These are phyloP conservation scores for Ganaspis sp. DNA, from an alignment of 1,140 invertebrate genomes.

Conservation along the genomic window DNA sequence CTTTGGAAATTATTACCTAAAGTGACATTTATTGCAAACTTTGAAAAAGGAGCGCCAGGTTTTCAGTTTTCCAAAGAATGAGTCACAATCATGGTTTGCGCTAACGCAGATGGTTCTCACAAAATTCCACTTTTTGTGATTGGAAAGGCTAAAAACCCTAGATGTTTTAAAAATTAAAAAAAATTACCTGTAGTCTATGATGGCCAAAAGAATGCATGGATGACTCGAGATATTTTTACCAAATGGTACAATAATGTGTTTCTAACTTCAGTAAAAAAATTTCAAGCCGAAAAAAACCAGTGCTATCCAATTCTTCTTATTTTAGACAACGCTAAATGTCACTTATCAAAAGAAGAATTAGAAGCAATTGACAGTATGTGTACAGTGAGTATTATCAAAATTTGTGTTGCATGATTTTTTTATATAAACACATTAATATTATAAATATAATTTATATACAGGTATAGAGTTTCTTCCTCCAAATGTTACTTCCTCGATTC, in stretches of 20 bases:
- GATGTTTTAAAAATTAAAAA: background rate
- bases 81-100: constrained; percentile 64
- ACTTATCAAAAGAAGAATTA: background rate
- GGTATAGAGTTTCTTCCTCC: background rate
- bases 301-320: background rate
- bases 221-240: background rate
- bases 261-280: background rate
- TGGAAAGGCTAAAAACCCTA: background rate
- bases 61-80: constrained; percentile 66
- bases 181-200: background rate
- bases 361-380: background rate
- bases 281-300: background rate
- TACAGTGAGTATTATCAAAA: background rate
- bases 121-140: background rate
- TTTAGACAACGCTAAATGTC: too few species aligned
- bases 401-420: too few species aligned
- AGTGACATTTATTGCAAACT: constrained; percentile 51
- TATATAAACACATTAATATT: background rate
- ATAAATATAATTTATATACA: background rate
- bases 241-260: background rate
- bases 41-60: too few species aligned
- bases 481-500: background rate
- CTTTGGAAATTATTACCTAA: constrained; percentile 62
- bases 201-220: background rate
- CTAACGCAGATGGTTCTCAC: constrained; percentile 61